These are phyloP conservation scores for Drosophila meridionalis DNA, from an alignment of 2,888 invertebrate genomes.

Conservation along the genomic window DNA sequence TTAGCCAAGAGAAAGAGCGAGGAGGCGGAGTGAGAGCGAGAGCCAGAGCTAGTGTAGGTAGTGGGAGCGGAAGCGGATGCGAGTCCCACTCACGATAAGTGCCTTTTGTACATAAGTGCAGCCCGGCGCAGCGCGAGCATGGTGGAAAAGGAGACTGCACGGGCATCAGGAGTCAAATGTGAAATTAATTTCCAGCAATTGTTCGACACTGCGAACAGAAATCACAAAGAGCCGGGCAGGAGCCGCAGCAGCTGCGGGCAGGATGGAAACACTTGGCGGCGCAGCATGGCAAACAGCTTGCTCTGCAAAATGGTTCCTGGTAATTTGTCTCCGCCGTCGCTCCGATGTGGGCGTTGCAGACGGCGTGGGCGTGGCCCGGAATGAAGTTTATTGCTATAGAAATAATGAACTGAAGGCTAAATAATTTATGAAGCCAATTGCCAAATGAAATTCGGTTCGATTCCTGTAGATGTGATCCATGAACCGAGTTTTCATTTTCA, in stretches of 20 bases:
- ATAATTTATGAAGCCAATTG: conserved; percentile 72
- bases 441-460: conserved; percentile 57
- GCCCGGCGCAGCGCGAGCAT: neutral
- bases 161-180: conserved; percentile 66
- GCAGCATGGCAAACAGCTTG: conserved; percentile 56
- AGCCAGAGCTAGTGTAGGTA: conserved; percentile 12
- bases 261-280: conserved; percentile 34
- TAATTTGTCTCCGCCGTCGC: conserved; percentile 60
- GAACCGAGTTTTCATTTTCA: conserved; percentile 1
- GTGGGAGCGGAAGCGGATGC: conserved; percentile 63
- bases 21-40: neutral
- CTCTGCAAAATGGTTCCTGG: conserved; percentile 62
- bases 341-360: conserved; percentile 10
- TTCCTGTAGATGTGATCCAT: conserved; percentile 30
- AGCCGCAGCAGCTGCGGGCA: conserved; percentile 5
- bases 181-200: conserved; percentile 73
- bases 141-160: conserved; percentile 13
- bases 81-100: conserved; percentile 71
- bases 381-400: conserved; percentile 64
- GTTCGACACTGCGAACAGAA: conserved; percentile 64
- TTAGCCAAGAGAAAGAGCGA: conserved; percentile 32
- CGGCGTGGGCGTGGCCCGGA: conserved; percentile 11
- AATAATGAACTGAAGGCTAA: conserved; percentile 65
- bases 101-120: conserved; percentile 71
- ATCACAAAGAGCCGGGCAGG: conserved; percentile 43